Percentiles rank a stretch among this genome's conserved stretches.
phyloP scores from a whole-genome alignment of 2,888 invertebrate genomes.

The Coremacera marginata region DNA sequence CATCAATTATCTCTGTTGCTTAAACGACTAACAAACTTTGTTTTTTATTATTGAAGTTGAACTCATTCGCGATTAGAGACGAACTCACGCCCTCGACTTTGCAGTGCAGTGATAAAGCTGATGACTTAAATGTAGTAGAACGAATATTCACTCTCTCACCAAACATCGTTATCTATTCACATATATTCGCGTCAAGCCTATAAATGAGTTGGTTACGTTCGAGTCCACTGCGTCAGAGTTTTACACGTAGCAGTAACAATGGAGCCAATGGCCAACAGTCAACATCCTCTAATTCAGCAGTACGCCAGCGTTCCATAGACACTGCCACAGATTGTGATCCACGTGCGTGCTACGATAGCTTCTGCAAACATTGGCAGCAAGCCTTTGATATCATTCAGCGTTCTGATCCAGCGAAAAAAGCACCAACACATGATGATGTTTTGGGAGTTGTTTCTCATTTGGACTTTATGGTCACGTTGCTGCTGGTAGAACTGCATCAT shows the following conservation, averaged over 20 bases:
- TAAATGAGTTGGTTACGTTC: constrained; percentile 80
- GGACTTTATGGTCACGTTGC: constrained; percentile 88
- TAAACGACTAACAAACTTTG: neutral
- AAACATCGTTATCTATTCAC: constrained; percentile 24
- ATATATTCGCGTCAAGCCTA: neutral
- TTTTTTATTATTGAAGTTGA: neutral
- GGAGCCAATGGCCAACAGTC: constrained; percentile 59
- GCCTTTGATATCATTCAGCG: constrained; percentile 85
- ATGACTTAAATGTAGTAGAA: neutral
- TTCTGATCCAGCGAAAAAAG: constrained; percentile 72
- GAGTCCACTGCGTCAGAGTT: constrained; percentile 70
- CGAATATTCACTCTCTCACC: neutral
- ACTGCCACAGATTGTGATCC: constrained; percentile 84
- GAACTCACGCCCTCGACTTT: neutral
- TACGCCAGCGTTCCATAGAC: constrained; percentile 74
- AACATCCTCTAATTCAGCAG: constrained; percentile 31
- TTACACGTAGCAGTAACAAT: constrained; percentile 70
- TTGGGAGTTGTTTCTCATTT: constrained; percentile 91
- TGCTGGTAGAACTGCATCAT: constrained; percentile 84
- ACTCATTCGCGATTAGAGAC: neutral
- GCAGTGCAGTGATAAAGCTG: constrained; percentile 9
- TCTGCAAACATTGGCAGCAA: constrained; percentile 95
- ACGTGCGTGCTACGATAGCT: constrained; percentile 91
- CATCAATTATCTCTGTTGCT: neutral
- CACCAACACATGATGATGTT: constrained; percentile 85